phyloP scores from a whole-genome alignment of 1,140 invertebrate species.

The Drosophila persimilis region DNA sequence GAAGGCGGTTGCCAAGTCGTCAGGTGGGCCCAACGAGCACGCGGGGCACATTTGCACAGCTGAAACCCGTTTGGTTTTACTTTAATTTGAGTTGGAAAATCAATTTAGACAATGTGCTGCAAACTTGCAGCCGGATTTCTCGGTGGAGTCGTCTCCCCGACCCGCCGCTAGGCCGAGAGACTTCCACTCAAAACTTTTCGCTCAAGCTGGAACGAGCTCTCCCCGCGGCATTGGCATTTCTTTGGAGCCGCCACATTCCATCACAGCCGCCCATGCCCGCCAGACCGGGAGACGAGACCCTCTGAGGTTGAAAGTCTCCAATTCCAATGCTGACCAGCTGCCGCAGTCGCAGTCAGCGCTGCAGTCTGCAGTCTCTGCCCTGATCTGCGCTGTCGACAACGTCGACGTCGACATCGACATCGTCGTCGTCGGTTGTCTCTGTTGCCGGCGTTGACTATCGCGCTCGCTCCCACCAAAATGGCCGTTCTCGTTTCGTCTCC shows the following conservation, averaged over 20 bases:
- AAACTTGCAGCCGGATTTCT: conserved; percentile 20
- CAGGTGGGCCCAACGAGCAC: conserved; percentile 58
- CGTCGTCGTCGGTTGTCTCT: conserved; percentile 1
- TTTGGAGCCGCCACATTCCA: conserved; percentile 62
- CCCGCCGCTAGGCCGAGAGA: not conserved
- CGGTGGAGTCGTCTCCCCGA: not conserved
- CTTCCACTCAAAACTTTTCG: conserved; percentile 57
- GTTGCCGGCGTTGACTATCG: conserved; percentile 34
- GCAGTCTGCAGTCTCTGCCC: conserved; percentile 41
- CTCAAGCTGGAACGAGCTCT: conserved; percentile 47
- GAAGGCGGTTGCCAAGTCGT: conserved; percentile 45
- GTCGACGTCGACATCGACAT: conserved; percentile 14
- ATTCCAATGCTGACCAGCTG: conserved; percentile 64
- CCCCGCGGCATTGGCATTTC: conserved; percentile 36
- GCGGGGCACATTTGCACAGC: conserved; percentile 27
- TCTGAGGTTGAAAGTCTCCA: conserved; percentile 63
- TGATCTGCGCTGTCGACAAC: conserved; percentile 1
- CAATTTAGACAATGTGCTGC: conserved; percentile 52
- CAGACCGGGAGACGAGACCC: not conserved
- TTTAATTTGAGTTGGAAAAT: conserved; percentile 63
- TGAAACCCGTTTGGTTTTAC: conserved; percentile 45
- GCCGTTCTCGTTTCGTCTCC: conserved; percentile 54
- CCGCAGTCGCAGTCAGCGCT: conserved; percentile 9
- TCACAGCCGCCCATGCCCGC: conserved; percentile 33
- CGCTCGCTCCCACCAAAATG: conserved; percentile 74